Evolutionary conservation across 2,113 vertebrate species (phyloP), one percentile per base, ranked within the genome.

Genomic region (Pluvialis apricaria): DNA sequence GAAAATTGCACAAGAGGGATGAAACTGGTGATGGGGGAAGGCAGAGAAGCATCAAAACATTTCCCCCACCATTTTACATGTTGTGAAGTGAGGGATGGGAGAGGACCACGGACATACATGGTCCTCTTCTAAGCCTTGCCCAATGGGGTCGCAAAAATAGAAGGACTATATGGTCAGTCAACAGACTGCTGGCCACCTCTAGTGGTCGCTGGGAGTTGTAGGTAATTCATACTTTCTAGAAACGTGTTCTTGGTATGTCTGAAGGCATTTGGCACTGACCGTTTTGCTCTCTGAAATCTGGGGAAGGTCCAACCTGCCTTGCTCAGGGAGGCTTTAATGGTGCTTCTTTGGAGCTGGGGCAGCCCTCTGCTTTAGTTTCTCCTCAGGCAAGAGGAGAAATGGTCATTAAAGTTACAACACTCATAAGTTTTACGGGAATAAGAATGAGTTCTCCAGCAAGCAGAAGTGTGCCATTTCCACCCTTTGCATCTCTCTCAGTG

Each of bases 131-230:
- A 12, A n/a, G 32, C 29, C 21, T 61, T 32, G 34, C 32, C 28
- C 82, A 57, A 6, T 15, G 49, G 75, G 26, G 18, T 25, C 26
- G 22, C 28, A 76, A 76, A 94, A 82, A 79, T 84, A 72, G 61
- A 47, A 69, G 44, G 76, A 82, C 32, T 22, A 17, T 15, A 92
- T 61, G 91, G 80, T 79, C 83, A 65, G 86, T 34, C 86, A 92
- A 54, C 47, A 90, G 86, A 64, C 57, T 86, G 69, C 61, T 91
- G 92, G 83, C 81, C 94, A 96, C 83, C 77, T 95, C 77, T 91
- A 94, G 91, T 91, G 78, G 92, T 91, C 3, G 19, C 49, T 90
- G 73, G 55, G n/a, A 70, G 32, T 36, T 65, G 89, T 57, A 86
- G 81, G 49, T 87, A 92, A 57, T 80, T 87, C 61, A 32, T 79